A percentile compares a stretch with the other conserved stretches of the same genome.
Conservation (phyloP, 2,888 invertebrate species). For the Criorhina ranunculi region DNA sequence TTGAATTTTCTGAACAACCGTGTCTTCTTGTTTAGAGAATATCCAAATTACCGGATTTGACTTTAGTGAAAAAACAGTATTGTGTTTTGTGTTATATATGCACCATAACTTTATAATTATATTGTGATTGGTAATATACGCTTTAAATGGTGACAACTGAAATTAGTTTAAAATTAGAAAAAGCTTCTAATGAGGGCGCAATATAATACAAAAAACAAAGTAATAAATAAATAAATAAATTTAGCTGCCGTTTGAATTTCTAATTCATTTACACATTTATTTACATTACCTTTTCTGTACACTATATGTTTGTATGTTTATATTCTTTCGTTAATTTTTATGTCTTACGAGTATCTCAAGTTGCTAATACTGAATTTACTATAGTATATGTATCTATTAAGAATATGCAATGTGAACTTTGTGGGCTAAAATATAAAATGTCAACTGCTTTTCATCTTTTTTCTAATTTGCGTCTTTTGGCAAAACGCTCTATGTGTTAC, state of each 20-base stretch:
- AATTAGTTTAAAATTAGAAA: not conserved
- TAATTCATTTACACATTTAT: conserved; percentile 43
- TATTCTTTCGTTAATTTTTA: conserved; percentile 25
- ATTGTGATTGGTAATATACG: not conserved
- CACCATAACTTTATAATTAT: too few relatives aligned
- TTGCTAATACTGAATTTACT: conserved; percentile 67
- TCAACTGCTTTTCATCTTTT: conserved; percentile 39
- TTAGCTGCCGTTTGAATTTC: conserved; percentile 1
- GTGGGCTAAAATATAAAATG: conserved; percentile 49
- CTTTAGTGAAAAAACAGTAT: too few relatives aligned
- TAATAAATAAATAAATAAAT: not conserved
- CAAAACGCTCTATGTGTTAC: conserved; percentile 40
- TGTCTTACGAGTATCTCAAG: conserved; percentile 24
- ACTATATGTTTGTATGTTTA: conserved; percentile 1
- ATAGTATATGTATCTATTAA: conserved; percentile 30
- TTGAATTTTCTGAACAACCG: too few relatives aligned
- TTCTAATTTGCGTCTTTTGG: conserved; percentile 45
- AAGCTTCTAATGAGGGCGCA: not conserved
- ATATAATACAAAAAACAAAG: not conserved
- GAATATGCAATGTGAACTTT: conserved; percentile 24
- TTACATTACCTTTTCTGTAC: conserved; percentile 58
- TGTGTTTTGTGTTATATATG: too few relatives aligned
- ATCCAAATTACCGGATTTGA: too few relatives aligned
- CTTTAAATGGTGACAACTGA: not conserved
- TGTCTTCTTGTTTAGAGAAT: too few relatives aligned